phyloP scores from a whole-genome alignment of 2,113 vertebrate genomes.

The Hemicordylus capensis region DNA sequence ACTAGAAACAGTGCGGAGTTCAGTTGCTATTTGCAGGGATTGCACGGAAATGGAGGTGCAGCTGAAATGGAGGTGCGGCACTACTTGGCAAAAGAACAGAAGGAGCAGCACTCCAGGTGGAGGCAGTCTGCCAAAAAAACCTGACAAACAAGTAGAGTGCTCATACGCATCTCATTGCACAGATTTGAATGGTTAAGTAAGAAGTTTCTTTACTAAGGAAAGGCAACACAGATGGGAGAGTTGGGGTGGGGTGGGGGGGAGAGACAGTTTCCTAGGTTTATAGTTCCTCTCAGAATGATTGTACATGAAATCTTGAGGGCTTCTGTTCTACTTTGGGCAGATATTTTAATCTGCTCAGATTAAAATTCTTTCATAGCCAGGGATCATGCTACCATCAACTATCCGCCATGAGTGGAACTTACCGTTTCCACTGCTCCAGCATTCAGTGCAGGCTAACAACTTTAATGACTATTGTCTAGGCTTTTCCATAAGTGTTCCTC shows the following conservation, averaged over 20 bases:
- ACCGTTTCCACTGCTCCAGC: not conserved
- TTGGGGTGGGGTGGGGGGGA: too few relatives aligned
- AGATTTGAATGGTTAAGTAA: not conserved
- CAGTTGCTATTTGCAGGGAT: not conserved
- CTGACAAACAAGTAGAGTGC: not conserved
- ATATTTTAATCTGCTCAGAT: not conserved
- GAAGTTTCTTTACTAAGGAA: not conserved
- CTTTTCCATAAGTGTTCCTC: too few relatives aligned
- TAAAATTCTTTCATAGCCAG: not conserved
- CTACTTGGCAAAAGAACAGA: not conserved
- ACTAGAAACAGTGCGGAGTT: conserved; percentile 42
- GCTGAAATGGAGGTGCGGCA: not conserved
- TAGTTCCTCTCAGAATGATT: not conserved
- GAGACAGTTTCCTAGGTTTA: not conserved
- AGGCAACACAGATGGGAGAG: not conserved
- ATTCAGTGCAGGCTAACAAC: not conserved
- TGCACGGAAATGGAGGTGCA: not conserved
- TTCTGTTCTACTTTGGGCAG: not conserved
- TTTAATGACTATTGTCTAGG: not conserved
- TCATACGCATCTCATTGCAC: not conserved
- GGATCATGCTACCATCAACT: not conserved
- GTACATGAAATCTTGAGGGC: not conserved
- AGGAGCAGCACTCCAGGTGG: not conserved
- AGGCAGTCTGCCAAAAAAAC: accelerated
- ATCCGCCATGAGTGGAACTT: not conserved